Conservation (phyloP, 2,113 vertebrate genomes). For the Cyanoliseus patagonus region DNA sequence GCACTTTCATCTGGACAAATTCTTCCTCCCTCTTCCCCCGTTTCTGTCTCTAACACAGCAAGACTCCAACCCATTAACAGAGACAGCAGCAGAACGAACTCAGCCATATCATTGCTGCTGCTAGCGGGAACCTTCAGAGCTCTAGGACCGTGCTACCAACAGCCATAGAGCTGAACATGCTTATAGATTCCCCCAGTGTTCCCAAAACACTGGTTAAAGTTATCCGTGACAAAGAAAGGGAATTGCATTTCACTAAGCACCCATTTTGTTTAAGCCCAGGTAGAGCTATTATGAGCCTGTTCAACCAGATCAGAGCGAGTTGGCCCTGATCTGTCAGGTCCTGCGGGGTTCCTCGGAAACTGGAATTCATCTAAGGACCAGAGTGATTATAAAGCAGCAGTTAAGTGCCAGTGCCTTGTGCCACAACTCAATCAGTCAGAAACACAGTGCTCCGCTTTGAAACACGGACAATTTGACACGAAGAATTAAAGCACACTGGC, state of each 20-base stretch:
- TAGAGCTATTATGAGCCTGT: neutral
- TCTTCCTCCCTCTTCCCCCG: neutral
- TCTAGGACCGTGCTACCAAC: neutral
- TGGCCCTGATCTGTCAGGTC: neutral
- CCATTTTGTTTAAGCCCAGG: constrained; percentile 20
- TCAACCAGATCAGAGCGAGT: neutral
- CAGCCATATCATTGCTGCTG: neutral
- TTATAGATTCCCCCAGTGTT: neutral
- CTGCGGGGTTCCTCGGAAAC: neutral
- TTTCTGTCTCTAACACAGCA: neutral
- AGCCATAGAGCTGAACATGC: neutral
- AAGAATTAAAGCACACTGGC: neutral
- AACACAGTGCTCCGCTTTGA: neutral
- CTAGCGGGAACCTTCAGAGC: accelerated
- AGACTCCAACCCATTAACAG: neutral
- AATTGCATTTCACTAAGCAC: constrained; percentile 18
- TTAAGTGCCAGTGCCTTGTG: neutral
- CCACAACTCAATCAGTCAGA: neutral
- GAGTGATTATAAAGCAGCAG: neutral
- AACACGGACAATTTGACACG: accelerated
- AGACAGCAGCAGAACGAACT: neutral
- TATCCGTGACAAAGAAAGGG: neutral
- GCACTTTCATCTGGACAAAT: neutral
- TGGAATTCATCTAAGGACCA: neutral
- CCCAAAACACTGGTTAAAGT: constrained; percentile 37